Conservation (phyloP, 2,797 vertebrate genomes). For the Arnoldichthys spilopterus region DNA sequence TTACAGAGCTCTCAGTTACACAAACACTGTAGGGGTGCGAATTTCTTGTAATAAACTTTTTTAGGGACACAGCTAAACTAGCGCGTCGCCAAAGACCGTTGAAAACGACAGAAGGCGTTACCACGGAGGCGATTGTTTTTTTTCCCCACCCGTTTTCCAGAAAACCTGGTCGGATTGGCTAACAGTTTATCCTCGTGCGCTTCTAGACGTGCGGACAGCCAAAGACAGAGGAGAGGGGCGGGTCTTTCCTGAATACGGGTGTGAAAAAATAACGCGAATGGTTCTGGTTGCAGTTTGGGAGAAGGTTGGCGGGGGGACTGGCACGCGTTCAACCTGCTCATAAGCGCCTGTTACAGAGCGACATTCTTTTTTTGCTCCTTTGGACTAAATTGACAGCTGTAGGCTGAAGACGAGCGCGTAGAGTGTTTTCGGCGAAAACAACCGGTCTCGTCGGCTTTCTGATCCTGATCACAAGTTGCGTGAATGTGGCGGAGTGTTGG, state of each 20-base stretch:
- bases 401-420: slow-evolving; percentile 27
- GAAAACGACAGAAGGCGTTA: slow-evolving; percentile 11
- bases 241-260: not conserved
- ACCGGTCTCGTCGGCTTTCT: slow-evolving; percentile 14
- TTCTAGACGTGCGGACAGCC: not conserved
- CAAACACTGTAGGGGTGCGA: too few relatives aligned
- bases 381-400: slow-evolving; percentile 48
- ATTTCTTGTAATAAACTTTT: too few relatives aligned
- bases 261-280: slow-evolving; percentile 35
- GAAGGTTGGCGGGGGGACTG: slow-evolving; percentile 46
- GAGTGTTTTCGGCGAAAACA: slow-evolving; percentile 35
- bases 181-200: not conserved
- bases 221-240: not conserved
- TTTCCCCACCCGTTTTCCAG: not conserved
- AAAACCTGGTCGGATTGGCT: not conserved
- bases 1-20: not conserved
- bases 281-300: slow-evolving; percentile 51
- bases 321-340: slow-evolving; percentile 42
- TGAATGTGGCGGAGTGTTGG: slow-evolving; percentile 43
- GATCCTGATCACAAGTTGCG: slow-evolving; percentile 42
- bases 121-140: not conserved
- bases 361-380: slow-evolving; percentile 19
- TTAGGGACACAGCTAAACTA: slow-evolving; percentile 1
- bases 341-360: slow-evolving; percentile 22
- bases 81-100: slow-evolving; percentile 8